These are phyloP conservation scores for Streptopelia turtur DNA, from an alignment of 2,797 vertebrate genomes.

Conservation along the genomic window DNA sequence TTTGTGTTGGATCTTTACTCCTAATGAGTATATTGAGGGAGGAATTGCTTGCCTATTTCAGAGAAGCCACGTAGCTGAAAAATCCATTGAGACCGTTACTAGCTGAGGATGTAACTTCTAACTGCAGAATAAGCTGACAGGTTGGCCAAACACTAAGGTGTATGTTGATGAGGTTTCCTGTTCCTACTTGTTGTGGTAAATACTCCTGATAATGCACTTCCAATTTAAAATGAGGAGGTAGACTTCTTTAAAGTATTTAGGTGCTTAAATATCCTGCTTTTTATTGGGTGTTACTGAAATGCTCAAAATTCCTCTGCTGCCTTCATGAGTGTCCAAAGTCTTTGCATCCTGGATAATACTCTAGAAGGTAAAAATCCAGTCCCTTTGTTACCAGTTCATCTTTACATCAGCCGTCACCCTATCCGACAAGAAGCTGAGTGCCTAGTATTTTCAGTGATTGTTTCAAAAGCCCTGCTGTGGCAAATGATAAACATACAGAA, in stretches of 20 bases:
- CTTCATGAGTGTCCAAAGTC: accelerated
- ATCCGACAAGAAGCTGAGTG: neutral
- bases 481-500: neutral
- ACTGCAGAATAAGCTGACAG: neutral
- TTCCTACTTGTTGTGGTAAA: neutral
- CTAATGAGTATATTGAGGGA: neutral
- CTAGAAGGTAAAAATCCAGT: neutral
- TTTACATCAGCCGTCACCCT: neutral
- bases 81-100: neutral
- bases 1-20: neutral
- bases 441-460: neutral
- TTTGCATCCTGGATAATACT: neutral
- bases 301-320: neutral
- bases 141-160: neutral
- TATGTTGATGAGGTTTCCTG: neutral
- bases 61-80: neutral
- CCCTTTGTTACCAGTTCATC: neutral
- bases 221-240: neutral
- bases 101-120: neutral
- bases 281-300: neutral
- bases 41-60: neutral
- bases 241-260: neutral
- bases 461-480: neutral
- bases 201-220: neutral
- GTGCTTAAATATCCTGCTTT: neutral